Evolutionary conservation across 2,888 invertebrate genomes (phyloP).

Genomic region (Petrolisthes cinctipes): DNA sequence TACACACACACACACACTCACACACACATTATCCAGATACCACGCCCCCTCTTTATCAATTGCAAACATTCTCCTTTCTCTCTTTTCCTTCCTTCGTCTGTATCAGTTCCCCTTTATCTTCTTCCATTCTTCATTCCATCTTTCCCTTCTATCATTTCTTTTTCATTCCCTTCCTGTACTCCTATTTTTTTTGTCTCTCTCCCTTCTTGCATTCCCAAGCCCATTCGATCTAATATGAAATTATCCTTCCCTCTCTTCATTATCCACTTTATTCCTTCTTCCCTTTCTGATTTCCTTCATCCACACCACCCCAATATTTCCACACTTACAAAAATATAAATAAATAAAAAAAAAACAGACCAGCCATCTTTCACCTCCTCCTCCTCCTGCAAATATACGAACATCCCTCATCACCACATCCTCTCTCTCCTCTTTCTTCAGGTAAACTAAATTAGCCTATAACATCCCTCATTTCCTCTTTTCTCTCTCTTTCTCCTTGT

Average conservation of each 20-base stretch:
- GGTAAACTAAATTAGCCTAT: neutral
- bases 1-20: too few species aligned
- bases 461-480: neutral
- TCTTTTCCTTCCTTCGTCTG: neutral
- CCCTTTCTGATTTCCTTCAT: neutral
- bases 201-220: neutral
- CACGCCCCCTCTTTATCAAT: neutral
- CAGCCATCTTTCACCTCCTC: neutral
- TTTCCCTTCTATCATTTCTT: neutral
- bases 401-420: neutral
- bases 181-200: neutral
- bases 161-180: neutral
- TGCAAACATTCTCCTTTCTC: neutral
- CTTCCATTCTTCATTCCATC: conserved; percentile 5
- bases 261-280: neutral
- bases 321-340: too few species aligned
- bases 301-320: neutral
- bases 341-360: too few species aligned
- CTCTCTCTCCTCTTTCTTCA: conserved; percentile 3
- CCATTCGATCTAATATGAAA: neutral
- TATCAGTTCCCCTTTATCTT: neutral
- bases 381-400: neutral
- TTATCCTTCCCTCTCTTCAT: neutral
- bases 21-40: neutral
- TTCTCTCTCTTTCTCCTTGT: neutral